Percentiles rank a stretch among this genome's conserved stretches.
Evolutionary conservation across 2,113 vertebrate species (phyloP).

Genomic region (Probosciger aterrimus): DNA sequence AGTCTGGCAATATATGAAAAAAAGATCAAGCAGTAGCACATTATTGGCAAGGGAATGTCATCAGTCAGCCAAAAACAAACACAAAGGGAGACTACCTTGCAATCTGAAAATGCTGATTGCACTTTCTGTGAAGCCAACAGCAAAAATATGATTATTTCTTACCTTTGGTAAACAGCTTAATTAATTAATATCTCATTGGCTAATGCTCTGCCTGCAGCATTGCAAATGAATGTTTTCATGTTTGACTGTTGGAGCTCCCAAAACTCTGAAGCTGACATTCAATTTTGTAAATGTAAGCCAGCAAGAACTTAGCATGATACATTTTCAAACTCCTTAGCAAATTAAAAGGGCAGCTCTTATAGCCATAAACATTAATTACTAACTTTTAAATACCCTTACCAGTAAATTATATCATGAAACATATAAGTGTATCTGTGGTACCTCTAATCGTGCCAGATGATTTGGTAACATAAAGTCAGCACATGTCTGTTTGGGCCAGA

Average conservation of each 20-base stretch:
- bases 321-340: neutral
- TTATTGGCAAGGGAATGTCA: neutral
- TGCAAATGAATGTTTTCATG: neutral
- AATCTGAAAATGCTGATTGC: constrained; percentile 14
- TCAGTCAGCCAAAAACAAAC: neutral
- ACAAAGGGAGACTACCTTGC: neutral
- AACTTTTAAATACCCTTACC: neutral
- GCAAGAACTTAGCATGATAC: neutral
- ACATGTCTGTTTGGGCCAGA: neutral
- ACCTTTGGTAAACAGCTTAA: constrained; percentile 24
- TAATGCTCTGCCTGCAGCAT: neutral
- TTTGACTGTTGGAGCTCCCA: neutral
- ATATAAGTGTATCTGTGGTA: neutral
- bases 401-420: neutral
- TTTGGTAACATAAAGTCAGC: neutral
- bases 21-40: neutral
- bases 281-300: constrained; percentile 25
- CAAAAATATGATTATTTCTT: constrained; percentile 18
- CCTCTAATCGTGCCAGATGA: rapidly evolving
- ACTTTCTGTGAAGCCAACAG: constrained; percentile 11
- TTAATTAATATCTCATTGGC: neutral
- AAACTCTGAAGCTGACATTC: constrained; percentile 6
- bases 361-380: neutral
- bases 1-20: neutral
- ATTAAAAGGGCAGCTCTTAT: neutral